A percentile compares a stretch with the other conserved stretches of the same genome.
These are phyloP conservation scores for Cloeon dipterum DNA, from an alignment of 2,888 invertebrate species.

Conservation along the genomic window DNA sequence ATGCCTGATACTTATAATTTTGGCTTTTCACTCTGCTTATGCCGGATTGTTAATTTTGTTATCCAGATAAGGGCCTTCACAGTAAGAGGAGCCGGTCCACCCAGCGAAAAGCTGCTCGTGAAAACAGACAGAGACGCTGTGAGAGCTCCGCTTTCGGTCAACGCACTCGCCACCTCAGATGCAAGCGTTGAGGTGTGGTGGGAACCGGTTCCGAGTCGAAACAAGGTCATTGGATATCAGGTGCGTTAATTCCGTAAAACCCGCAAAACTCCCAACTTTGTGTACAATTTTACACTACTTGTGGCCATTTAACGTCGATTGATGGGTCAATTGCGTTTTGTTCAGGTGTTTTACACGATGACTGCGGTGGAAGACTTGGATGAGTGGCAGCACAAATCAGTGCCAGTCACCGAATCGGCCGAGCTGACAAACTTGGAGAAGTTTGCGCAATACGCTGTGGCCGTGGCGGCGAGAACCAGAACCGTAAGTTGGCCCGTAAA, in stretches of 20 bases:
- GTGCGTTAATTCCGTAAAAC: conserved; percentile 14
- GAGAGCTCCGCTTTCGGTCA: conserved; percentile 22
- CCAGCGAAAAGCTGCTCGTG: conserved; percentile 18
- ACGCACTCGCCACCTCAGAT: conserved; percentile 21
- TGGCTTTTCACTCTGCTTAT: no score
- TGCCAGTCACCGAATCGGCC: conserved; percentile 17
- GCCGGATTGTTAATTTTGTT: no score
- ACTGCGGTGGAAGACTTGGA: conserved; percentile 18
- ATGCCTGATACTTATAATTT: no score
- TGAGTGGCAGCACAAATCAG: conserved; percentile 15
- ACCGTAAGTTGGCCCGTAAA: conserved; percentile 6
- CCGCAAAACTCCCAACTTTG: no score
- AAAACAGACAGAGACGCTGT: conserved; percentile 19
- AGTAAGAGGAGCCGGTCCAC: conserved; percentile 23
- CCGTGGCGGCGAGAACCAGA: conserved; percentile 17
- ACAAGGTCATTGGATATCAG: conserved; percentile 15
- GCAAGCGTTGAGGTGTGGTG: conserved; percentile 20
- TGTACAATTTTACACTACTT: no score
- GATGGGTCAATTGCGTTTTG: conserved; percentile 4
- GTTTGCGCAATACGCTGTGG: conserved; percentile 17
- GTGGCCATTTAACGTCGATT: no score
- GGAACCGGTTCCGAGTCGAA: conserved; percentile 15
- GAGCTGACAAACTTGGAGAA: conserved; percentile 17
- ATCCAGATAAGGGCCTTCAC: conserved; percentile 25
- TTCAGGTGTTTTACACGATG: conserved; percentile 16